Evolutionary conservation across 2,113 vertebrate species (phyloP), one percentile per base, ranked within the genome.

Genomic region (Brienomyrus brachyistius): DNA sequence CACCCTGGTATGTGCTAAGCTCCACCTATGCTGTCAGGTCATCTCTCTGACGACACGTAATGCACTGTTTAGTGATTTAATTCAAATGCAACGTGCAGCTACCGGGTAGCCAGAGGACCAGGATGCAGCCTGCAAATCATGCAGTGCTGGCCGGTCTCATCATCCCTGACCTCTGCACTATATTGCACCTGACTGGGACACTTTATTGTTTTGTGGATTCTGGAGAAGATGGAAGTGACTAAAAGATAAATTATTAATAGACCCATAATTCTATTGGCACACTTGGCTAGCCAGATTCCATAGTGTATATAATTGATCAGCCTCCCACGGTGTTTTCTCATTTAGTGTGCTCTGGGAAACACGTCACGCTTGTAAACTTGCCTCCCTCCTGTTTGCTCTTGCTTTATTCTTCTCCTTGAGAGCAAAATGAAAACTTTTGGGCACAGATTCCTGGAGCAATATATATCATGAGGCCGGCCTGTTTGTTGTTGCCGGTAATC

Each of bases 281-380:
- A 92, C 92, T 92, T 92, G 91, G 91, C 90, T 90, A 91, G 91
- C 90, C 92, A 48, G 91, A 59, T 90, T 88, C 90, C 90, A 82
- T 87, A 88, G 89, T 92, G 89, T 92, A 91, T 92, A 91, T 92
- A 93, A 92, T 92, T 93, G 91, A 93, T 91, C 91, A 92, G 91
- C 89, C 90, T 93, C 91, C 91, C 91, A 91, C 87, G n/a, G 90
- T 92, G 90, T 91, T 92, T 93, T 93, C 90, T 93, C 90, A 93
- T 92, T 93, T 92, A 90, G 89, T 54, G 85, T 89, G 89, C 89
- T 91, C 91, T 91, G 91, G 89, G 90, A 93, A 90, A 91, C 91
- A 91, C 50, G 89, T 89, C 70, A 90, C 77, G 90, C 77, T 91
- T 83, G 31, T 92, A 91, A 91, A 89, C 77, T 85, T 51, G 17